A percentile compares a stretch with the other conserved stretches of the same genome.
These are phyloP conservation scores for Poeciliopsis turneri DNA, from an alignment of 2,797 vertebrate genomes.

Conservation along the genomic window DNA sequence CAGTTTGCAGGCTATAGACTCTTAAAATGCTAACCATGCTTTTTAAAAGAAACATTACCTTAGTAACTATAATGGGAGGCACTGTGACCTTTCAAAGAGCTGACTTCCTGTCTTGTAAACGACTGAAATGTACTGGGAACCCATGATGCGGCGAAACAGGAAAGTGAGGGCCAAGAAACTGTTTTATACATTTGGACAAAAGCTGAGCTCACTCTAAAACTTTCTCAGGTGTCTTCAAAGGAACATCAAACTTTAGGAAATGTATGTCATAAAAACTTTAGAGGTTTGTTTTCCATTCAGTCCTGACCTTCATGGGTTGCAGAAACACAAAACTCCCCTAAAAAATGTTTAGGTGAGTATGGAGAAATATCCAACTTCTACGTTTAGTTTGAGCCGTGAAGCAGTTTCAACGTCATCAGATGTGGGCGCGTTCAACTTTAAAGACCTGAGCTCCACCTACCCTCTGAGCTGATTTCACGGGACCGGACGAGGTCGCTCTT, in stretches of 20 bases:
- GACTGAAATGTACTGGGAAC: not conserved
- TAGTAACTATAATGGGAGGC: not conserved
- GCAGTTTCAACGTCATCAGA: not conserved
- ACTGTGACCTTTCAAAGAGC: not conserved
- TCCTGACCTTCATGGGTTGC: not conserved
- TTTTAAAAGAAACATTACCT: not conserved
- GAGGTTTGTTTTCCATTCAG: not conserved
- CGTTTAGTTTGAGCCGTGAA: not conserved
- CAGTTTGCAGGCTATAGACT: not conserved
- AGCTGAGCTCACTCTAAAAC: not conserved
- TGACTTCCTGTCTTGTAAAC: not conserved
- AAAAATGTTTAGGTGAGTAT: not conserved
- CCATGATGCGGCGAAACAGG: not conserved
- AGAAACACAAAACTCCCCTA: not conserved
- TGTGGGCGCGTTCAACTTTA: not conserved
- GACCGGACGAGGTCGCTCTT: slow-evolving; percentile 93
- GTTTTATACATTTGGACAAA: not conserved
- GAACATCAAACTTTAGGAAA: not conserved
- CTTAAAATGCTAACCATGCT: not conserved
- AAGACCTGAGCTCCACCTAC: slow-evolving; percentile 67
- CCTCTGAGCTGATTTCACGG: slow-evolving; percentile 88
- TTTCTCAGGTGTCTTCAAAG: not conserved
- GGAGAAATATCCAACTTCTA: not conserved
- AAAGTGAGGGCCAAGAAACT: not conserved
- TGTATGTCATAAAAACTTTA: not conserved